A percentile compares a stretch with the other conserved stretches of the same genome.
Conservation (phyloP, 2,797 vertebrate genomes). For the Dendrocincla fuliginosa region DNA sequence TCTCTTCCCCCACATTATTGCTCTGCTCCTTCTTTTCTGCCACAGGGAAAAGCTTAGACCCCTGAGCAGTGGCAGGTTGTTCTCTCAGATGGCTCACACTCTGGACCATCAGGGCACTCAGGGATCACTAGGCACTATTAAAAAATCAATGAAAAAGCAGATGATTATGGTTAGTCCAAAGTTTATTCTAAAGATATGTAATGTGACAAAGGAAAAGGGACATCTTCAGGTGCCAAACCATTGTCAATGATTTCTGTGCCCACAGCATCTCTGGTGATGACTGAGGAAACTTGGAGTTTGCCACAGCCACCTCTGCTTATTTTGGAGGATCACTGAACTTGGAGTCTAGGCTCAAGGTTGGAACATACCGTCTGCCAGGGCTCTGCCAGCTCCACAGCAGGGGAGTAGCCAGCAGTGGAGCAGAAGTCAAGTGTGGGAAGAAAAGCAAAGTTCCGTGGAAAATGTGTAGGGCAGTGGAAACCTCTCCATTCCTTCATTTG, state of each 20-base stretch:
- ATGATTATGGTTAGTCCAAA: not conserved
- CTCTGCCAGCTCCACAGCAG: not conserved
- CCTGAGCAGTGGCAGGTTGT: not conserved
- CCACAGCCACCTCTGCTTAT: not conserved
- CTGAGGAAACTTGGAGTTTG: not conserved
- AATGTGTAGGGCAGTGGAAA: not conserved
- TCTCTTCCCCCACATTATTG: not conserved
- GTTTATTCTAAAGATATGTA: not conserved
- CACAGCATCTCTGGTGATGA: not conserved
- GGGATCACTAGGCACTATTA: not conserved
- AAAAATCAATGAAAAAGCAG: not conserved
- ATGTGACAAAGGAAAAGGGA: not conserved
- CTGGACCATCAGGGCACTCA: rapidly evolving
- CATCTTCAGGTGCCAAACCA: not conserved
- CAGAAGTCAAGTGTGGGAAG: not conserved
- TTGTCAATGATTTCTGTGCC: not conserved
- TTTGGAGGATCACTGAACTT: not conserved
- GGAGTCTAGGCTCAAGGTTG: not conserved
- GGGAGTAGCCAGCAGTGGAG: not conserved
- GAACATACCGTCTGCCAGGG: not conserved
- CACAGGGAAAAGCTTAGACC: rapidly evolving
- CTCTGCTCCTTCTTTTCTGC: not conserved
- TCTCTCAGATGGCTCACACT: rapidly evolving
- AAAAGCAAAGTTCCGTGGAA: constrained; percentile 5
- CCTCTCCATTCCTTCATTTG: constrained; percentile 6